A percentile compares a stretch with the other conserved stretches of the same genome.
Conservation (phyloP, 2,888 invertebrate species). For the Yponomeuta evonymella region DNA sequence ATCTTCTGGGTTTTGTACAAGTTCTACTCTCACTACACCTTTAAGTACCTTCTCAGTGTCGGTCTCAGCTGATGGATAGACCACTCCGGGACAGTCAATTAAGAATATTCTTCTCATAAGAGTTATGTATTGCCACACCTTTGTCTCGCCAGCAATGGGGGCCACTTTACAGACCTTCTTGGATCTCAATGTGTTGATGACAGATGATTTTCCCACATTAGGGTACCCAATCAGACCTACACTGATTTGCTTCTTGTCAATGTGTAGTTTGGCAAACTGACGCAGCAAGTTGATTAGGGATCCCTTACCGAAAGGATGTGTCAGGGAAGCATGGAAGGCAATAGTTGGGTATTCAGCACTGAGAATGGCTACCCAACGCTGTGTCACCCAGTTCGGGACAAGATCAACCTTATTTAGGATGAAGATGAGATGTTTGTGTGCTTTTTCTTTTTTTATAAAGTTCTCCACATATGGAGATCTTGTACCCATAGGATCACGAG, state of each 20-base stretch:
- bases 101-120: slow-evolving; percentile 97
- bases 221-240: slow-evolving; percentile 99
- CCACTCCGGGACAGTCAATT: slow-evolving; percentile 99
- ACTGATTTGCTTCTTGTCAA: slow-evolving; percentile 98
- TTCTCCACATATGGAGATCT: slow-evolving; percentile 94
- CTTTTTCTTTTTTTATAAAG: slow-evolving; percentile 94
- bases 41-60: slow-evolving; percentile 97
- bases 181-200: slow-evolving; percentile 96
- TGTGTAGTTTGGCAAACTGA: slow-evolving; percentile 96
- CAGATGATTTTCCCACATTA: slow-evolving; percentile 98
- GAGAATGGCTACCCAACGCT: slow-evolving; percentile 96
- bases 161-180: slow-evolving; percentile 99
- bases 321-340: slow-evolving; percentile 98
- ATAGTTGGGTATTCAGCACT: slow-evolving; percentile 97
- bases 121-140: slow-evolving; percentile 99
- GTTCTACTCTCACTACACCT: slow-evolving; percentile 97
- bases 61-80: slow-evolving; percentile 96
- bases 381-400: slow-evolving; percentile 98
- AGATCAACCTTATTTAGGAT: slow-evolving; percentile 97
- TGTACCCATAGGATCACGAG: slow-evolving; percentile 97
- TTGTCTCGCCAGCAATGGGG: slow-evolving; percentile 98
- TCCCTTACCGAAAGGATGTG: slow-evolving; percentile 98
- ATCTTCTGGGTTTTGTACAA: slow-evolving; percentile 95
- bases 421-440: slow-evolving; percentile 97
- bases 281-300: slow-evolving; percentile 96